Conservation (phyloP, 2,797 vertebrate species). For the Alfaro cultratus region DNA sequence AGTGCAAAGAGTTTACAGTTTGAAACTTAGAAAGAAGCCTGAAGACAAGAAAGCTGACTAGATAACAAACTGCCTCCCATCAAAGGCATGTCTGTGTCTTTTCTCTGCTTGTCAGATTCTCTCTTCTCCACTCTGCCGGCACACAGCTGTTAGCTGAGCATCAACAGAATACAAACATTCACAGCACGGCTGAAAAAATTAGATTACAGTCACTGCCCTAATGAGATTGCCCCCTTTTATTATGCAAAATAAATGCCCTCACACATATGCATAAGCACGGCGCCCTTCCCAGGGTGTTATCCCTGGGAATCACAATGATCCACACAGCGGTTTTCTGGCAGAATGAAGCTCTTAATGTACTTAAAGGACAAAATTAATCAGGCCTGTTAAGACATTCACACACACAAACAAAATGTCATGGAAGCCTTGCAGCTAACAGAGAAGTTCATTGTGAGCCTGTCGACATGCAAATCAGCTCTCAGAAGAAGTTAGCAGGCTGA, state of each 20-base stretch:
- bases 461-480: constrained; percentile 49
- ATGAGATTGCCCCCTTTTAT: constrained; percentile 54
- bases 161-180: constrained; percentile 31
- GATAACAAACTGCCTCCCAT: constrained; percentile 37
- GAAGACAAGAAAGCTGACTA: constrained; percentile 28
- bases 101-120: constrained; percentile 24
- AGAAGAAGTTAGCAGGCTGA: constrained; percentile 20
- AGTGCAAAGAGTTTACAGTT: constrained; percentile 23
- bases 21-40: constrained; percentile 29
- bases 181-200: constrained; percentile 40
- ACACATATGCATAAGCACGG: constrained; percentile 14
- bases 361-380: constrained; percentile 57
- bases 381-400: constrained; percentile 31
- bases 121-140: constrained; percentile 19
- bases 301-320: constrained; percentile 35
- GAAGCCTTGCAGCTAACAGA: constrained; percentile 41
- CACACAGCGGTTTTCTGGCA: constrained; percentile 23
- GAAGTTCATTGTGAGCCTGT: constrained; percentile 45
- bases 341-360: constrained; percentile 50
- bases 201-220: constrained; percentile 37
- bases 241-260: constrained; percentile 43
- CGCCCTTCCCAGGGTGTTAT: constrained; percentile 8
- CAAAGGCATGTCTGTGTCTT: constrained; percentile 39
- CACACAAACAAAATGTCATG: constrained; percentile 35
- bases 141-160: constrained; percentile 38